Conservation (phyloP, 2,797 vertebrate species). For the Fistularia commersonii region DNA sequence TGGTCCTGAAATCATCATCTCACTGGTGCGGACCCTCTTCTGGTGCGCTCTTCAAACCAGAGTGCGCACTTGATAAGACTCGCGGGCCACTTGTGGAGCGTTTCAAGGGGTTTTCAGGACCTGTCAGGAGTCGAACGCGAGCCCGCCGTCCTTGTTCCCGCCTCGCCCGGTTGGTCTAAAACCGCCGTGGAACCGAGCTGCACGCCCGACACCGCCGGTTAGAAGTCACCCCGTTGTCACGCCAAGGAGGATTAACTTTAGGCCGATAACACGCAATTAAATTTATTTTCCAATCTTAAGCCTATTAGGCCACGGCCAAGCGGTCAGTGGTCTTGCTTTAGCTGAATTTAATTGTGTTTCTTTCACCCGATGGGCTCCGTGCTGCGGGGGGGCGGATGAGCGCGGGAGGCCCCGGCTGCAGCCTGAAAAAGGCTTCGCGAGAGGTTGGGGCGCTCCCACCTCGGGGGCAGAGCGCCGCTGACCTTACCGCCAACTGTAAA, state of each 20-base stretch:
- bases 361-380: constrained; percentile 73
- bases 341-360: constrained; percentile 86
- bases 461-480: constrained; percentile 57
- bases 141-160: constrained; percentile 41
- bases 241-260: constrained; percentile 65
- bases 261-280: constrained; percentile 78
- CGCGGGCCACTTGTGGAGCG: constrained; percentile 49
- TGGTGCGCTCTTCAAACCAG: constrained; percentile 23
- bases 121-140: constrained; percentile 60
- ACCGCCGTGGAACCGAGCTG: constrained; percentile 18
- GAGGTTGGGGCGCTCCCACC: constrained; percentile 55
- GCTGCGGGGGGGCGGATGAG: constrained; percentile 47
- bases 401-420: constrained; percentile 43
- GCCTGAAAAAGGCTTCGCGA: constrained; percentile 38
- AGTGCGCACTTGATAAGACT: constrained; percentile 56
- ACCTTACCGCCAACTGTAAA: constrained; percentile 57
- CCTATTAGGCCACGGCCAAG: constrained; percentile 63
- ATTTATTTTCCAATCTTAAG: constrained; percentile 72
- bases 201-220: constrained; percentile 17
- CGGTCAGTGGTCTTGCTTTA: constrained; percentile 69
- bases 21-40: constrained; percentile 7
- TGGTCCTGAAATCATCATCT: constrained; percentile 47
- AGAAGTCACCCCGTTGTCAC: constrained; percentile 53
- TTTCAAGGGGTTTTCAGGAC: constrained; percentile 48
- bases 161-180: constrained; percentile 26